Base-by-base conservation (phyloP, 1,140 invertebrate species). In the Akabosia matsudoensis region DNA sequence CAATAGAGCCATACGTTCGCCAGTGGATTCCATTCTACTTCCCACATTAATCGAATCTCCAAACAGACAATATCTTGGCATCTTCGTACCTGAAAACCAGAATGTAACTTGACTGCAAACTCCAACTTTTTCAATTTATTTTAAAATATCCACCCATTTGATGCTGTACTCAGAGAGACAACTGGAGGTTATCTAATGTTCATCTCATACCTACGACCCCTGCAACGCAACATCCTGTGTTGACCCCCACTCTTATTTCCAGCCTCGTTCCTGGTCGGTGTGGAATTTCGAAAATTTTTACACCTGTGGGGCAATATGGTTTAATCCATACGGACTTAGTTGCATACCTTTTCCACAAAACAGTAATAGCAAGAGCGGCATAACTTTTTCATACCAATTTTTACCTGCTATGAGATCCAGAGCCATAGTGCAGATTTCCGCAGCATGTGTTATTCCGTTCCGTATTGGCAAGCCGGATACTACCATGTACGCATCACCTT, bases 31-130 rank as follows among this genome's bases (percentile, higher is more conserved):
- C 87, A 89, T 89, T 64, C 87, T 76, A 4, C 84, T 84, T 0
- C 88, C 87, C 13, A 86, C 88, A 79, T 88, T 89, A 64, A 89
- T 86, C 0, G 86, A 10, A 45, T 78, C 76, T 33, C 34, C 90
- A 80, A 91, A 91, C 16, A 91, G 84, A 80, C 90, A 91, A 82
- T 90, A 90, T 16, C 89, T 82, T 0, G 90, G 90, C 89, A 90
- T 90, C 37, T 87, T 89, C 18, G 87, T 85, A 1, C n/a, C n/a
- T n/a, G n/a, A n/a, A n/a, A n/a, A n/a, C n/a, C n/a, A n/a, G n/a
- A n/a, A n/a, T 89, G 89, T 0, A 90, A 89, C 1, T 77, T 76
- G 61, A 64, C 16, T 24, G 26, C 26, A 10, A 64, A 14, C 26
- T 64, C 26, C 14, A n/a, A n/a, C n/a, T n/a, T n/a, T n/a, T n/a